Evolutionary conservation across 2,113 vertebrate species (phyloP).

Genomic region (Amphilophus citrinellus): DNA sequence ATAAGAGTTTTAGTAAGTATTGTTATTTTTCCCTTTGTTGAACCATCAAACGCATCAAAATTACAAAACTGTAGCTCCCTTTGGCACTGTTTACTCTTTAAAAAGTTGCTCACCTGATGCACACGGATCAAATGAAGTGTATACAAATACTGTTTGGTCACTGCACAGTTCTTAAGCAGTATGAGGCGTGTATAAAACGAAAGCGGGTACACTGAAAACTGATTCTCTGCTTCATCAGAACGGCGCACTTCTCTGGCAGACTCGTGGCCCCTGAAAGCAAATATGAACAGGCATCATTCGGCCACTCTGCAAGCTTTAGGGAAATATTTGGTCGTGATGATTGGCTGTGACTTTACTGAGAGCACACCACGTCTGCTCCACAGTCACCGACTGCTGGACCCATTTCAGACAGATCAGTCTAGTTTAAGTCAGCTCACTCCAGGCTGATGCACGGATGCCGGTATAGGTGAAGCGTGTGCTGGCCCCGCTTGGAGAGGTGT

Average conservation of each 20-base stretch:
- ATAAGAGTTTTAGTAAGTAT: no score
- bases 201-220: background rate
- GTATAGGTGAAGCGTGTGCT: conserved; percentile 85
- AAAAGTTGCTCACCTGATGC: background rate
- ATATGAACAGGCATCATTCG: background rate
- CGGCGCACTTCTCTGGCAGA: background rate
- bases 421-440: conserved; percentile 58
- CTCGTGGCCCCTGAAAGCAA: background rate
- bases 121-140: background rate
- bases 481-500: conserved; percentile 75
- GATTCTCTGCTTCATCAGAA: background rate
- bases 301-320: background rate
- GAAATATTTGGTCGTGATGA: conserved; percentile 14
- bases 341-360: conserved; percentile 5
- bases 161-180: background rate
- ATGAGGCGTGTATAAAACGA: background rate
- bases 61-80: background rate
- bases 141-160: background rate
- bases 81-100: background rate
- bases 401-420: background rate
- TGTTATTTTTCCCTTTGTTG: background rate
- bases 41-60: background rate
- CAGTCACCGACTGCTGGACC: background rate
- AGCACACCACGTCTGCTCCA: background rate
- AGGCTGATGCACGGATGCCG: conserved; percentile 60